Base-by-base conservation (phyloP, 37 sponge, comb jelly and placozoan species). In the Lycopodina hypogea region DNA sequence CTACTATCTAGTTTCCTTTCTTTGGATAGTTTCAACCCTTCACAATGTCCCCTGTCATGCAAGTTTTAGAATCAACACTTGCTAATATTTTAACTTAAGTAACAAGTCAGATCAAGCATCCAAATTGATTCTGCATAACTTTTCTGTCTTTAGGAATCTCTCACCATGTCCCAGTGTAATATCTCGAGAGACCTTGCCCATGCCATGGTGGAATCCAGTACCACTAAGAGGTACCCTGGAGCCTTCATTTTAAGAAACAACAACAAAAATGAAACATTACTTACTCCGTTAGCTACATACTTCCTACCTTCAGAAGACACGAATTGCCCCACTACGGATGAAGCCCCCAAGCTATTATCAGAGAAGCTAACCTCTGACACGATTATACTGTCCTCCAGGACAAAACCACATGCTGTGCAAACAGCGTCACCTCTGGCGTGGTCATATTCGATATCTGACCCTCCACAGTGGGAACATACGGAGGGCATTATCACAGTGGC, bases 381-480 rank as follows among this genome's bases (percentile, higher is more conserved):
- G 42, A 96, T 96, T 22, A 91, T 94, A 64, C 84, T 88, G 58
- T 99, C 99, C 71, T 96, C 96, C 40, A 93, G 86, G 14, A 99
- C 99, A n/a, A 88, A 87, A 0, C 99, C 99, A 74, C 99, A 99
- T 26, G 79, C 80, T 38, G 93, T 94, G 78, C 99, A 99, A 14
- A 96, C 95, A 30, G 93, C 88, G 80, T 99, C 97, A 6, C 99
- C 99, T 19, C 95, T 73, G 28, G 94, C 88, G 24, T 79, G 77
- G 75, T 97, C 98, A 48, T 94, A 84, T 71, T 97, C 98, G 3
- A 97, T 92, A 15, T 97, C 95, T 2, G 88, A 83, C 3, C 95
- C 86, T 2, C 98, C 98, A 83, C 98, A 97, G 59, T 90, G 75
- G 14, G 72, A 72, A 67, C 98, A 97, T 33, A 87, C 84, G 3